Evolutionary conservation across 2,888 invertebrate genomes (phyloP).

Genomic region (Euphydryas editha): DNA sequence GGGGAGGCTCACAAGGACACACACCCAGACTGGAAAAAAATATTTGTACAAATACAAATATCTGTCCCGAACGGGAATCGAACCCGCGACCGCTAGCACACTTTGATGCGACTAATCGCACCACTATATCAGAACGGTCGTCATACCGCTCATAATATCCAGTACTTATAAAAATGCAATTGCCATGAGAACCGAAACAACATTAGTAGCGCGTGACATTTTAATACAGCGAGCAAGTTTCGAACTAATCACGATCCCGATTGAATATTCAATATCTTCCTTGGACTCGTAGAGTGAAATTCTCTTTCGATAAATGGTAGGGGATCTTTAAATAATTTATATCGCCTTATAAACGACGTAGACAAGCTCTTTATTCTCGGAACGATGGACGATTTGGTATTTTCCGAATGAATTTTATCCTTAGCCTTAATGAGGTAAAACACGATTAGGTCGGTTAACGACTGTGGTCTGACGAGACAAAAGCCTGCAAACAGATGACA

Average conservation of each 20-base stretch:
- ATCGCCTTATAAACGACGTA: conserved; percentile 5
- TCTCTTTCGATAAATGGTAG: neutral
- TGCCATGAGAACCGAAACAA: neutral
- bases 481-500: conserved; percentile 14
- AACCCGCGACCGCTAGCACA: too few relatives aligned
- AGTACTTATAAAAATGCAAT: neutral
- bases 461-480: conserved; percentile 16
- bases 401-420: conserved; percentile 19
- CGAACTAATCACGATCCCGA: conserved; percentile 8
- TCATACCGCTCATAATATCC: neutral
- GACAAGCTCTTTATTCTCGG: conserved; percentile 17
- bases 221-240: conserved; percentile 4
- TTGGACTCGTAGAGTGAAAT: neutral
- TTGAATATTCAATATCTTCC: conserved; percentile 17
- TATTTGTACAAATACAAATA: too few relatives aligned
- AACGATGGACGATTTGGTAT: conserved; percentile 15
- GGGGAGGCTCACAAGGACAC: too few relatives aligned
- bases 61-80: too few relatives aligned
- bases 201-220: conserved; percentile 1
- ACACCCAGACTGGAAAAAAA: too few relatives aligned
- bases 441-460: conserved; percentile 27
- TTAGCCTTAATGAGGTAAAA: conserved; percentile 32
- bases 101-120: too few relatives aligned
- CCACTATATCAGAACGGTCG: too few relatives aligned
- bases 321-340: neutral